Evolutionary conservation across 2,113 vertebrate genomes (phyloP).

Genomic region (Cettia cetti): DNA sequence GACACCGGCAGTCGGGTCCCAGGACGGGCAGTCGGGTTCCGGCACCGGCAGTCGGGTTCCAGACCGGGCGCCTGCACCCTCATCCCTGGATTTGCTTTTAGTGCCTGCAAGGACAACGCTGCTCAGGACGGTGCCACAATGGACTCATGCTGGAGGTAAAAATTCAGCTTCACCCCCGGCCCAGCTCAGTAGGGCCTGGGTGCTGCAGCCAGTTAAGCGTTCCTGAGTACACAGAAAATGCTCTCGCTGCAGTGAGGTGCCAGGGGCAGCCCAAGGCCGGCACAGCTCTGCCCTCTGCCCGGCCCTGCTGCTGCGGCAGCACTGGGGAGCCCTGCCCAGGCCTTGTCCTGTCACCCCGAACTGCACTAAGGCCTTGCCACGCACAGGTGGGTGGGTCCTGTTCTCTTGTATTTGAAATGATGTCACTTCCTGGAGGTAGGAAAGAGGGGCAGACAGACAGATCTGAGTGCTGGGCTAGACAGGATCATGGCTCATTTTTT

Average conservation of each 20-base stretch:
- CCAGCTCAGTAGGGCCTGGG: rapidly evolving
- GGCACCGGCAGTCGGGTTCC: no score
- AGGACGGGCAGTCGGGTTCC: no score
- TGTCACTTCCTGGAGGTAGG: rapidly evolving
- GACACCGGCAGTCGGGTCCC: no score
- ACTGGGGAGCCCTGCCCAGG: rapidly evolving
- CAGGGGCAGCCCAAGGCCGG: neutral
- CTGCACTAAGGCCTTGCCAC: rapidly evolving
- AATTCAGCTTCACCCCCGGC: neutral
- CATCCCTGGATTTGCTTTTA: neutral
- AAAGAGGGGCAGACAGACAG: no score
- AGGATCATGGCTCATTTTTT: neutral
- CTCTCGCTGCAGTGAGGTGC: rapidly evolving
- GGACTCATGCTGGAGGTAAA: slow-evolving; percentile 1
- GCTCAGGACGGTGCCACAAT: rapidly evolving
- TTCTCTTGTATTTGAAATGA: rapidly evolving
- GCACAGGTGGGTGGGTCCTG: rapidly evolving
- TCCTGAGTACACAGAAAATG: rapidly evolving
- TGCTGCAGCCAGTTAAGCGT: rapidly evolving
- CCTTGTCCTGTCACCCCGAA: rapidly evolving
- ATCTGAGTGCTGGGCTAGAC: rapidly evolving
- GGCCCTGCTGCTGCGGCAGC: rapidly evolving
- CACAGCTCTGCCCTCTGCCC: neutral
- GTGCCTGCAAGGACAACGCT: rapidly evolving
- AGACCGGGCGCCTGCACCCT: neutral